These are phyloP conservation scores for Eidolon dupreanum DNA, from an alignment of 2,797 vertebrate species.

Conservation along the genomic window DNA sequence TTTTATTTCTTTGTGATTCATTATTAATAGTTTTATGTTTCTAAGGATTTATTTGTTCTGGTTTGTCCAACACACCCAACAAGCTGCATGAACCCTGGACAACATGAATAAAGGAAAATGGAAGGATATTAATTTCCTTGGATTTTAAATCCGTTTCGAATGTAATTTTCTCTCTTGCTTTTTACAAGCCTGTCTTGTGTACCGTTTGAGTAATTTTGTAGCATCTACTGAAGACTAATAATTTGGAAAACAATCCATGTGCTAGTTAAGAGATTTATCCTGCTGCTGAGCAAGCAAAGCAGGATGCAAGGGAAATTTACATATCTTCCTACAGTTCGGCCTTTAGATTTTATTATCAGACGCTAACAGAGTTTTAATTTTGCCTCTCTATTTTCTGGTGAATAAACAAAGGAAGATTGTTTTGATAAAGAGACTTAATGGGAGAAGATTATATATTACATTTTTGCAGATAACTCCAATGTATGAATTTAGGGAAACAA, in stretches of 20 bases:
- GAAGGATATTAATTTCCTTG: neutral
- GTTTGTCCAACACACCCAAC: neutral
- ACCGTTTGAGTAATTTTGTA: neutral
- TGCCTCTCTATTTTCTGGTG: conserved; percentile 20
- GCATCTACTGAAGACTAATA: conserved; percentile 35
- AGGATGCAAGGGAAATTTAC: conserved; percentile 6
- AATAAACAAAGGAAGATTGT: conserved; percentile 22
- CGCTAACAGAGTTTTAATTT: conserved; percentile 41
- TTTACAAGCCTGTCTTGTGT: neutral
- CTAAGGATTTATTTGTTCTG: neutral
- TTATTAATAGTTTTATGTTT: neutral
- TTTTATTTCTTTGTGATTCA: neutral
- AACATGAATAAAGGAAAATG: neutral
- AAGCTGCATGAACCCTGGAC: neutral
- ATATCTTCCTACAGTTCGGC: neutral
- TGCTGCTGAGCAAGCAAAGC: neutral
- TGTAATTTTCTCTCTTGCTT: conserved; percentile 34
- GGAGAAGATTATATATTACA: neutral
- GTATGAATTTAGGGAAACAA: neutral
- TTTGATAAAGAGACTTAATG: conserved; percentile 41
- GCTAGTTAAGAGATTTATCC: neutral
- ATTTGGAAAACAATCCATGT: neutral
- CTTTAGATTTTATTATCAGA: conserved; percentile 27
- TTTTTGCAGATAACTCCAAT: conserved; percentile 19
- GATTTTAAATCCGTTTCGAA: conserved; percentile 33